A percentile compares a stretch with the other conserved stretches of the same genome.
phyloP scores from a whole-genome alignment of 2,113 vertebrate genomes.

The Eidolon helvum region DNA sequence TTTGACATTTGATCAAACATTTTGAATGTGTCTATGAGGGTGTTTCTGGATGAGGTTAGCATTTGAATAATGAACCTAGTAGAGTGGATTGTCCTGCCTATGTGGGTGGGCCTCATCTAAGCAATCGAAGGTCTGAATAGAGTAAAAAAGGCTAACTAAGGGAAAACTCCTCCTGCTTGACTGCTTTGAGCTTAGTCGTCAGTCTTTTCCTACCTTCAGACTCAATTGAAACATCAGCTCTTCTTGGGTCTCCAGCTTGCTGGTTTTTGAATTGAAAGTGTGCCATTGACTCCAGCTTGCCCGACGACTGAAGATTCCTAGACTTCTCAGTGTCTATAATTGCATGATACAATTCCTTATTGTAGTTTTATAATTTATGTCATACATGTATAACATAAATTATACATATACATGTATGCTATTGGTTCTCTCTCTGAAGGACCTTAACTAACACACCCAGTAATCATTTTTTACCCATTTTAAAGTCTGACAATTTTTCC shows the following conservation, averaged over 20 bases:
- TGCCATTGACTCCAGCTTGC: background rate
- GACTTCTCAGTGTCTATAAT: background rate
- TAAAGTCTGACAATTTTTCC: background rate
- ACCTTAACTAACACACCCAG: background rate
- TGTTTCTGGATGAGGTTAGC: background rate
- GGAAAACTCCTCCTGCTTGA: too few species aligned
- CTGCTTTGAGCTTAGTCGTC: background rate
- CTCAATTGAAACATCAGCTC: background rate
- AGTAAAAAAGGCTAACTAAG: background rate
- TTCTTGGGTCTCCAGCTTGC: background rate
- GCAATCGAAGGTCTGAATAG: background rate
- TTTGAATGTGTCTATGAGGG: background rate
- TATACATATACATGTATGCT: background rate
- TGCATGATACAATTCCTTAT: background rate
- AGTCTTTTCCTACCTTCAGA: background rate
- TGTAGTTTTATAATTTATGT: background rate
- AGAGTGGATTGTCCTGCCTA: background rate
- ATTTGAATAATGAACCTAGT: background rate
- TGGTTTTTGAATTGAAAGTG: background rate
- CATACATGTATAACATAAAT: too few species aligned
- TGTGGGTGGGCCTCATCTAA: background rate
- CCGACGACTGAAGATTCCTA: background rate
- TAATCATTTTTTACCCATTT: background rate
- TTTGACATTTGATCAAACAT: background rate
- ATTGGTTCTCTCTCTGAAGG: background rate